Conservation (phyloP, 64 coral and sea anemone species). For the Montipora foliosa region DNA sequence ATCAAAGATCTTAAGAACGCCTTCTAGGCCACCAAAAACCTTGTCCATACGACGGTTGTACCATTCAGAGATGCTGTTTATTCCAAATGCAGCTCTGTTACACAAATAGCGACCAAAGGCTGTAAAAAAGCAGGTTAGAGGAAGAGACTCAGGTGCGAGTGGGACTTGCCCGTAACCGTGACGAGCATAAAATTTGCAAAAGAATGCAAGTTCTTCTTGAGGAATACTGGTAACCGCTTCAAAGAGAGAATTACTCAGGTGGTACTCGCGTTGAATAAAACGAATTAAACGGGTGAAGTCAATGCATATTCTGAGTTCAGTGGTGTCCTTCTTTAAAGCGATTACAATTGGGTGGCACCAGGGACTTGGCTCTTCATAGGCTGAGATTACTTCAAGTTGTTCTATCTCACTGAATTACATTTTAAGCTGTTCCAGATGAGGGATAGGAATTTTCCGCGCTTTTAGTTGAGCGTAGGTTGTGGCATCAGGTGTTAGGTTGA, state of each 20-base stretch:
- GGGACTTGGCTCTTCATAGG: constrained; percentile 11
- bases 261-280: constrained; percentile 31
- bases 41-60: too few relatives aligned
- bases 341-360: constrained; percentile 45
- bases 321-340: constrained; percentile 14
- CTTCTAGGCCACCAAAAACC: background rate
- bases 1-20: constrained; percentile 30
- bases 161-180: too few relatives aligned
- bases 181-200: too few relatives aligned
- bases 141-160: background rate
- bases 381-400: constrained; percentile 16
- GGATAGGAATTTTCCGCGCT: background rate
- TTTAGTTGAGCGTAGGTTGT: constrained; percentile 38
- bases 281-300: constrained; percentile 24
- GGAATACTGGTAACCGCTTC: too few relatives aligned
- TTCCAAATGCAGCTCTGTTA: constrained; percentile 39
- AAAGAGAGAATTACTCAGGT: too few relatives aligned
- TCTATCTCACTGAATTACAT: background rate
- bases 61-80: background rate
- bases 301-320: constrained; percentile 24
- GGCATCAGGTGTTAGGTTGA: constrained; percentile 16
- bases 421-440: too few relatives aligned
- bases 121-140: constrained; percentile 25
- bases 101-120: constrained; percentile 21
- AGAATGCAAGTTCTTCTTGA: too few relatives aligned